Evolutionary conservation across 2,888 invertebrate genomes (phyloP).

Genomic region (Agriotes lineatus): DNA sequence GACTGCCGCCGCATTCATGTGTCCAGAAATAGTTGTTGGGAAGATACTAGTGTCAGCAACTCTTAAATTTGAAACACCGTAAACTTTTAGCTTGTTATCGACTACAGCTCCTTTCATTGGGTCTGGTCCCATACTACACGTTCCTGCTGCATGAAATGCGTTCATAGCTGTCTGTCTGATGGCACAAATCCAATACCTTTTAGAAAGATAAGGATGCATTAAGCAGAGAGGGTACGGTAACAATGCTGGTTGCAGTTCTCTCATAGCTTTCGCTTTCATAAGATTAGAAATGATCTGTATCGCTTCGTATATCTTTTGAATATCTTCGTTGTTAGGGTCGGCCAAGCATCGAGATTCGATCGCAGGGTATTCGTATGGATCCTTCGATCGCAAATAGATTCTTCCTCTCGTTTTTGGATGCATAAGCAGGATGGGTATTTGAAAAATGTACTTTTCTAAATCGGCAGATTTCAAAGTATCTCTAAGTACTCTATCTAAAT

Average conservation of each 20-base stretch:
- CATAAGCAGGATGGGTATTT: conserved; percentile 47
- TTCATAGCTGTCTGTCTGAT: conserved; percentile 69
- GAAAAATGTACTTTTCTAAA: not conserved
- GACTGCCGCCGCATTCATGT: conserved; percentile 76
- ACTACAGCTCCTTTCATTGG: conserved; percentile 73
- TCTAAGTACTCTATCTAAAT: not conserved
- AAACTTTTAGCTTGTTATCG: conserved; percentile 71
- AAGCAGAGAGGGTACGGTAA: conserved; percentile 67
- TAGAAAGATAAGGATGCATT: conserved; percentile 67
- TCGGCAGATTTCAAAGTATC: not conserved
- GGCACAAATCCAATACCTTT: conserved; percentile 78
- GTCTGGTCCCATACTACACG: conserved; percentile 77
- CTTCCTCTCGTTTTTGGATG: conserved; percentile 55
- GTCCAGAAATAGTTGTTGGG: conserved; percentile 73
- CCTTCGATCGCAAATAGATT: conserved; percentile 52
- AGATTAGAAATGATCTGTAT: conserved; percentile 63
- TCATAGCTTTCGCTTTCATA: conserved; percentile 70
- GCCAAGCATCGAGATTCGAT: conserved; percentile 54
- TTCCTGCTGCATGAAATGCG: conserved; percentile 75
- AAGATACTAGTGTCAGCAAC: conserved; percentile 77
- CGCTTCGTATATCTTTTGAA: conserved; percentile 72
- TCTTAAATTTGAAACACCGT: conserved; percentile 71
- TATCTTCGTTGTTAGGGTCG: conserved; percentile 71
- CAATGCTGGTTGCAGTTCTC: conserved; percentile 69
- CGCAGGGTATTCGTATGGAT: conserved; percentile 55